phyloP scores from a whole-genome alignment of 2,113 vertebrate species.

The Pyrgilauda ruficollis region DNA sequence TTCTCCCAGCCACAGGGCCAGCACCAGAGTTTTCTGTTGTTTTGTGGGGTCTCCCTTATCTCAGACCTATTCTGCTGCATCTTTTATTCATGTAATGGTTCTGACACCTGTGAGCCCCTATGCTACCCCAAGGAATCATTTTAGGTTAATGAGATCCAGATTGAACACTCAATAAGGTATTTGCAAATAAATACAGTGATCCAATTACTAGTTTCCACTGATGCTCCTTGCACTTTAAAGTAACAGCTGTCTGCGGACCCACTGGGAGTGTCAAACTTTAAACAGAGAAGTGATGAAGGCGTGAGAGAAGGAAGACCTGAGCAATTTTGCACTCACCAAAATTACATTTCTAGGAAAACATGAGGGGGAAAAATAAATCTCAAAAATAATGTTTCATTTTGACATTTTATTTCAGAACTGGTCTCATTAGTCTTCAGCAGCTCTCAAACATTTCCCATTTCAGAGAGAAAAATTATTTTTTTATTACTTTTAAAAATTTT shows the following conservation, averaged over 20 bases:
- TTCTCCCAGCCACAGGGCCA: neutral
- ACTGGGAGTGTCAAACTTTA: neutral
- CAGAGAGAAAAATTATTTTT: neutral
- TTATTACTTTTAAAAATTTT: neutral
- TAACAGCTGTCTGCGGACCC: neutral
- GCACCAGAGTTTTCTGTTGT: neutral
- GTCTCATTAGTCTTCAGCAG: neutral
- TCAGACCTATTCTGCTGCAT: neutral
- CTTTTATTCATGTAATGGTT: neutral
- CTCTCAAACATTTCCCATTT: neutral
- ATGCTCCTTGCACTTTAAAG: neutral
- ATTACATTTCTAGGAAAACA: neutral
- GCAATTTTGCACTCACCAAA: neutral
- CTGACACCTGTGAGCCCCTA: neutral
- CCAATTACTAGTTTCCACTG: neutral
- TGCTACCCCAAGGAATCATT: neutral
- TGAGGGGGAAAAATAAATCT: neutral
- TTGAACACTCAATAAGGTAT: neutral
- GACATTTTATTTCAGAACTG: conserved; percentile 6
- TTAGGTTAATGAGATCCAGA: neutral
- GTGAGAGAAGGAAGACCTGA: neutral
- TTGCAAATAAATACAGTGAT: neutral
- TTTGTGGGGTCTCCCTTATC: too few species aligned
- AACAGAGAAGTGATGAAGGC: neutral
- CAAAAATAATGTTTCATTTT: conserved; percentile 1